Conservation (phyloP, 1,140 invertebrate species). For the Drosophila gunungcola region DNA sequence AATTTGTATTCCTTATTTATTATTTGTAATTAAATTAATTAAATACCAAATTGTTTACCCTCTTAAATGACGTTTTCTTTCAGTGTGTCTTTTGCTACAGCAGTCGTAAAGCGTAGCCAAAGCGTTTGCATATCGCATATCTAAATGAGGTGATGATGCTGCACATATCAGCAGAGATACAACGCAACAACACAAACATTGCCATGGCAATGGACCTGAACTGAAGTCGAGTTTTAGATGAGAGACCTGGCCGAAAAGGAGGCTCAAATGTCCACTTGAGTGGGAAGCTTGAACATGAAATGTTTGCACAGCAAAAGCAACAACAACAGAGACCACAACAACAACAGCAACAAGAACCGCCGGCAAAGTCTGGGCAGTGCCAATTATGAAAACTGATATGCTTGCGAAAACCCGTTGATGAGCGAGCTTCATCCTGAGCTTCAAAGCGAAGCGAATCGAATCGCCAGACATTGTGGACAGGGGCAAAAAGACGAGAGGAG, state of each 20-base stretch:
- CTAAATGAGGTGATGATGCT: conserved; percentile 82
- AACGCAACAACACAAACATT: conserved; percentile 62
- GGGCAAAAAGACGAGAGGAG: conserved; percentile 21
- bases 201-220: conserved; percentile 47
- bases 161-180: conserved; percentile 78
- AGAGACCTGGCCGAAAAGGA: conserved; percentile 58
- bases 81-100: conserved; percentile 17
- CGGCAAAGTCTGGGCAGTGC: conserved; percentile 61
- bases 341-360: conserved; percentile 24
- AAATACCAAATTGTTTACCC: background rate
- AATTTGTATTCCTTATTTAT: too few relatives aligned
- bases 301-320: conserved; percentile 70
- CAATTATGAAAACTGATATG: conserved; percentile 83
- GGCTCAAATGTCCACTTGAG: conserved; percentile 82
- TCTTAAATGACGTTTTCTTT: background rate
- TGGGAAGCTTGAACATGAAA: conserved; percentile 79
- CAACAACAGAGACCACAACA: conserved; percentile 33
- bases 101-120: conserved; percentile 63
- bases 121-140: conserved; percentile 81
- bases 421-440: conserved; percentile 65
- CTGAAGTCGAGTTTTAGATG: conserved; percentile 20
- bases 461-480: conserved; percentile 12
- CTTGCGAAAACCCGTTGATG: conserved; percentile 79
- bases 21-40: background rate
- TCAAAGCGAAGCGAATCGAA: conserved; percentile 44